Evolutionary conservation across 2,113 vertebrate genomes (phyloP).

Genomic region (Cromileptes altivelis): DNA sequence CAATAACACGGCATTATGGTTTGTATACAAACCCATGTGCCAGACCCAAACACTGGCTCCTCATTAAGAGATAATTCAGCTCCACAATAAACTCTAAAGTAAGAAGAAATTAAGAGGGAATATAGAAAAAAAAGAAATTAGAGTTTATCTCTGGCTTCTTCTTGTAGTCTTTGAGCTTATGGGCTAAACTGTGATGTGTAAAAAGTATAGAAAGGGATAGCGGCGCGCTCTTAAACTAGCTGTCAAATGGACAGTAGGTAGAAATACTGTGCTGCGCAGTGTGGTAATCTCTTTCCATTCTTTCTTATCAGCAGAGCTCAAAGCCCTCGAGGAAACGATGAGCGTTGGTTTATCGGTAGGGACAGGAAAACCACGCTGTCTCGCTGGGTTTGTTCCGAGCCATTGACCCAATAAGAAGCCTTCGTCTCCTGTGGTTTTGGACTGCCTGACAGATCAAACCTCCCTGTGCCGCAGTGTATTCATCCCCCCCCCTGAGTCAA

Average conservation of each 20-base stretch:
- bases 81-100: slow-evolving; percentile 38
- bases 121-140: slow-evolving; percentile 2
- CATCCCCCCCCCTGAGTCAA: slow-evolving; percentile 7
- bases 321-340: slow-evolving; percentile 64
- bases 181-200: background rate
- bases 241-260: slow-evolving; percentile 33
- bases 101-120: slow-evolving; percentile 19
- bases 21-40: slow-evolving; percentile 56
- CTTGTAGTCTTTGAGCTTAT: background rate
- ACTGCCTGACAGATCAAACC: slow-evolving; percentile 48
- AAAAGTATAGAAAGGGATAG: slow-evolving; percentile 3
- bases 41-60: slow-evolving; percentile 31
- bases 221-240: slow-evolving; percentile 15
- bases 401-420: slow-evolving; percentile 65
- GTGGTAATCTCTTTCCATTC: slow-evolving; percentile 67
- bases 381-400: slow-evolving; percentile 67
- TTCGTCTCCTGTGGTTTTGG: slow-evolving; percentile 21
- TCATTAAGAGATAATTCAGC: slow-evolving; percentile 64
- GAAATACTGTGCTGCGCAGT: slow-evolving; percentile 37
- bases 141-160: slow-evolving; percentile 30
- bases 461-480: slow-evolving; percentile 24
- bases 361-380: slow-evolving; percentile 68
- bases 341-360: slow-evolving; percentile 59
- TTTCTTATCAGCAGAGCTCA: slow-evolving; percentile 72
- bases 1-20: slow-evolving; percentile 51